These are phyloP conservation scores for Heliothis virescens DNA, from an alignment of 1,140 invertebrate genomes.

Conservation along the genomic window DNA sequence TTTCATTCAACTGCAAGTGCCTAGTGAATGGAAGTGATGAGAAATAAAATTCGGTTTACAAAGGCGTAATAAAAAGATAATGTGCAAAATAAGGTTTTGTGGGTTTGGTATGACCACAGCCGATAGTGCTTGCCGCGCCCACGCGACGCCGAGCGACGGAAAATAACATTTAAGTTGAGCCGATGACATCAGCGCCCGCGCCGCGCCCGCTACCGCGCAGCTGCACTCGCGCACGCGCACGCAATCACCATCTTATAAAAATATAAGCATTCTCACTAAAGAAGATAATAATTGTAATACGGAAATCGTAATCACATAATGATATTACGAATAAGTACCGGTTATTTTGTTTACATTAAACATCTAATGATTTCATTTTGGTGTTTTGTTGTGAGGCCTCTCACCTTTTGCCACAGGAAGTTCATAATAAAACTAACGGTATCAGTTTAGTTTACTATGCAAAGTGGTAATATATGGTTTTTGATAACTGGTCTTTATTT, in stretches of 20 bases:
- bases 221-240: constrained; percentile 64
- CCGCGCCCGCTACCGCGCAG: constrained; percentile 69
- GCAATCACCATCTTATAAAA: constrained; percentile 58
- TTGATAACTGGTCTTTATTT: neutral
- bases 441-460: neutral
- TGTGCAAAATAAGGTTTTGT: constrained; percentile 42
- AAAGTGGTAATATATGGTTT: neutral
- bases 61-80: constrained; percentile 34
- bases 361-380: neutral
- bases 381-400: neutral
- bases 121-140: constrained; percentile 72
- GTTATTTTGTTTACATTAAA: neutral
- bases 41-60: constrained; percentile 36
- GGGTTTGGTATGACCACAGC: constrained; percentile 66
- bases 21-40: constrained; percentile 13
- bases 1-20: constrained; percentile 33
- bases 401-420: constrained; percentile 18
- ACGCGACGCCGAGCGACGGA: constrained; percentile 75
- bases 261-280: constrained; percentile 20
- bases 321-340: constrained; percentile 6
- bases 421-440: constrained; percentile 6
- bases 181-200: constrained; percentile 82
- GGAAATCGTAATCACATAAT: constrained; percentile 17
- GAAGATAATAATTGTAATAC: constrained; percentile 19
- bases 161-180: constrained; percentile 82